Evolutionary conservation across 2,797 vertebrate species (phyloP).

Genomic region (Sebastes nivosus): DNA sequence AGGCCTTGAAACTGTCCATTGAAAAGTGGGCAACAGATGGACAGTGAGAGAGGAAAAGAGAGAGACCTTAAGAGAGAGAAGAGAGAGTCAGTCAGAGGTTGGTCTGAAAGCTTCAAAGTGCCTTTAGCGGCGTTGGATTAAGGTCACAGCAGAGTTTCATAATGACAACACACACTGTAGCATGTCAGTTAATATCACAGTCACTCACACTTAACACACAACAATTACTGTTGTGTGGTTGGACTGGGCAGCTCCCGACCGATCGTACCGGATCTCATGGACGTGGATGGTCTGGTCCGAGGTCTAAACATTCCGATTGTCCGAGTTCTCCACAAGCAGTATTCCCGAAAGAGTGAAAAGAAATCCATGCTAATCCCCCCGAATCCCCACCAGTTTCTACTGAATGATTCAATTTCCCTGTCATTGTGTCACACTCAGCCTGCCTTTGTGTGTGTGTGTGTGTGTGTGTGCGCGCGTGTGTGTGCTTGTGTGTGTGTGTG

Average conservation of each 20-base stretch:
- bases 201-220: constrained; percentile 37
- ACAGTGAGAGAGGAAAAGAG: constrained; percentile 12
- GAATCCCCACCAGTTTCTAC: constrained; percentile 68
- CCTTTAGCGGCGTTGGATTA: constrained; percentile 65
- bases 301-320: constrained; percentile 20
- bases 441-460: constrained; percentile 1
- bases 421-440: constrained; percentile 71
- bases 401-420: constrained; percentile 79
- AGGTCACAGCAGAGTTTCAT: constrained; percentile 70
- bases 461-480: background rate
- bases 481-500: constrained; percentile 16
- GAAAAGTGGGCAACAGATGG: constrained; percentile 65
- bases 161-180: constrained; percentile 52
- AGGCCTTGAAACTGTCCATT: constrained; percentile 54
- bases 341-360: constrained; percentile 51
- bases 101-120: constrained; percentile 67
- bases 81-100: constrained; percentile 36
- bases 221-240: background rate
- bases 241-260: background rate
- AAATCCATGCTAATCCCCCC: constrained; percentile 75
- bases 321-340: constrained; percentile 34
- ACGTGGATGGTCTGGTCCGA: background rate
- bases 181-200: constrained; percentile 65
- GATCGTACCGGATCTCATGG: background rate
- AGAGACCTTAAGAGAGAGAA: constrained; percentile 12